Conservation (phyloP, 1,140 invertebrate species). For the Scaptomyza hsui region DNA sequence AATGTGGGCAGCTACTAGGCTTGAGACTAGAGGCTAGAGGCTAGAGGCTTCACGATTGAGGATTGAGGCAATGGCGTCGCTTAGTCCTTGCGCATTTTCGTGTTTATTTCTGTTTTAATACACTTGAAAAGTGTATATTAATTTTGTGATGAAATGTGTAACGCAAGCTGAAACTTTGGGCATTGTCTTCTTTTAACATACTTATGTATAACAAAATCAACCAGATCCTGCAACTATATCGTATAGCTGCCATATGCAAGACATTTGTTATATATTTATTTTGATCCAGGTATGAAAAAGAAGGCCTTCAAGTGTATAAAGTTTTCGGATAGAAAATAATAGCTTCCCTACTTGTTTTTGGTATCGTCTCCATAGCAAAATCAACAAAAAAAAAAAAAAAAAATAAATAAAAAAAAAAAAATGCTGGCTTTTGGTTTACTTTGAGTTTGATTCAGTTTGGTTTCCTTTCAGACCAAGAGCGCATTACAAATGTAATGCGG, state of each 20-base stretch:
- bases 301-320: too few relatives aligned
- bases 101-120: not conserved
- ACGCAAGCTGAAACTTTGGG: too few relatives aligned
- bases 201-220: too few relatives aligned
- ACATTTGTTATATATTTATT: too few relatives aligned
- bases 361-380: slow-evolving; percentile 78
- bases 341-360: slow-evolving; percentile 25
- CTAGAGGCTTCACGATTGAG: not conserved
- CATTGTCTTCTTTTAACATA: too few relatives aligned
- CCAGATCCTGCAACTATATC: too few relatives aligned
- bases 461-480: slow-evolving; percentile 1
- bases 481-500: not conserved
- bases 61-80: slow-evolving; percentile 25
- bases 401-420: slow-evolving; percentile 14
- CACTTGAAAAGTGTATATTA: too few relatives aligned
- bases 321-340: too few relatives aligned
- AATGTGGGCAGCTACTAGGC: slow-evolving; percentile 1
- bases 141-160: too few relatives aligned
- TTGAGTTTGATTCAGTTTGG: slow-evolving; percentile 4
- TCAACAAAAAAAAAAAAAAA: slow-evolving; percentile 53
- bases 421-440: not conserved
- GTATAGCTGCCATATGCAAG: too few relatives aligned
- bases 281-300: too few relatives aligned
- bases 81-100: slow-evolving; percentile 35
- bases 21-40: not conserved